Evolutionary conservation across 2,888 invertebrate species (phyloP), one percentile per base, ranked within the genome.

Genomic region (Teleiodes luculella): DNA sequence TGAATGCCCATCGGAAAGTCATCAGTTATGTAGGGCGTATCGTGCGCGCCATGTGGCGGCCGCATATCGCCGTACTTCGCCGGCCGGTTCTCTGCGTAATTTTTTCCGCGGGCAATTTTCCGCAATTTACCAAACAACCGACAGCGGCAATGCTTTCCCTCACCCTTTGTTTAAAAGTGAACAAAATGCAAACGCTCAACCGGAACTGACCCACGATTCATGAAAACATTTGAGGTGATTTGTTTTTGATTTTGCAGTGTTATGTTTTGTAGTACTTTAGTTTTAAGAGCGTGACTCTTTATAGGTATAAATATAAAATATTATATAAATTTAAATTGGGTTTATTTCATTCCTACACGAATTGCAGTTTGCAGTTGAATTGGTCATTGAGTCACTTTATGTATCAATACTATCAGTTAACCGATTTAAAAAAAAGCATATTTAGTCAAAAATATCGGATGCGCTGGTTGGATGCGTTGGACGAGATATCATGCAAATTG

Each of bases 1-100:
- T 83, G 84, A 84, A 86, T 85, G 78, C 80, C 86, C 85, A 89
- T 89, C 80, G 86, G 80, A 87, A 88, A 87, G 83, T 85, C 87
- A 89, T 89, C 86, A 88, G 87, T 86, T 86, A 87, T 86, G 85
- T 83, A 83, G 82, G 83, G 77, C 82, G 79, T 77, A 82, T 78
- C 79, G 82, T 76, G 76, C 75, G 80, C 86, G 80, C 85, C 88
- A 88, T 88, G 83, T 86, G 87, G 82, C 78, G 73, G 43, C 43
- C 11, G 39, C 39, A 16, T 16, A 18, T 8, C 39, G 35, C 35
- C 35, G 70, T 7, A 7, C 39, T 61, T 46, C 67, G 63, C 61
- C 62, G 64, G 59, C 63, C 72, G 75, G 68, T 76, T 63, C 72
- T 78, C 77, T 76, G 65, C 78, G 78, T 82, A 78, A 85, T 86